Evolutionary conservation across 1,140 invertebrate genomes (phyloP), one percentile per base, ranked within the genome.

Genomic region (Drosophila miranda): DNA sequence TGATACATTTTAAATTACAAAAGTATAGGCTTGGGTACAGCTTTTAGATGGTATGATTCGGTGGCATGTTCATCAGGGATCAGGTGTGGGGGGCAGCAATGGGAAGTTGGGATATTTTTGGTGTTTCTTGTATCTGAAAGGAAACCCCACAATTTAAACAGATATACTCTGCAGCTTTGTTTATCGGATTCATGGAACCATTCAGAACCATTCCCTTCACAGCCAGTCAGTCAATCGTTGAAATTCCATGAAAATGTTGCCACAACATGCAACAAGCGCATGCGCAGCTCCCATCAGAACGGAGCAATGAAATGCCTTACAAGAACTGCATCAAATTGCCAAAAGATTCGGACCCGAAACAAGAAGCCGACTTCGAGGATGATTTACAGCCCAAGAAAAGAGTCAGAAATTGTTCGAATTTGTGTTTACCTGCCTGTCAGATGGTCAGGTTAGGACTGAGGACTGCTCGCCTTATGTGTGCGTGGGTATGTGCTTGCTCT

Each of bases 241-340:
- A 13, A 38, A 5, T 38, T 3, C 53, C 52, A 48, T 58, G 58
- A 75, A 75, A 82, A 76, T 79, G 78, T 73, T 58, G 46, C 34
- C 26, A 42, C 56, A 66, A 70, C 69, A 88, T 87, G 82, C 81
- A 81, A 86, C 78, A 78, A 73, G 59, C 70, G 80, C 81, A 74
- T 84, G 81, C 77, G 76, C 69, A 63, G 55, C 57, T 41, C 50
- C 51, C 69, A 59, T 61, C 62, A 62, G 46, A 63, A 59, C 42
- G 30, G 52, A 67, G 23, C 28, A 48, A 43, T 43, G 68, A 73
- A 61, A 45, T 56, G 53, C 13, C 26, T 5, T 11, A 14, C 51
- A 26, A 21, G 30, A 49, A 54, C 19, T 30, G 59, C 42, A 6
- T 23, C 48, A 13, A 74, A 57, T 74, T 28, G 69, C 19, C 45